A percentile compares a stretch with the other conserved stretches of the same genome.
Evolutionary conservation across 2,888 invertebrate genomes (phyloP).

Genomic region (Microctonus brassicae): DNA sequence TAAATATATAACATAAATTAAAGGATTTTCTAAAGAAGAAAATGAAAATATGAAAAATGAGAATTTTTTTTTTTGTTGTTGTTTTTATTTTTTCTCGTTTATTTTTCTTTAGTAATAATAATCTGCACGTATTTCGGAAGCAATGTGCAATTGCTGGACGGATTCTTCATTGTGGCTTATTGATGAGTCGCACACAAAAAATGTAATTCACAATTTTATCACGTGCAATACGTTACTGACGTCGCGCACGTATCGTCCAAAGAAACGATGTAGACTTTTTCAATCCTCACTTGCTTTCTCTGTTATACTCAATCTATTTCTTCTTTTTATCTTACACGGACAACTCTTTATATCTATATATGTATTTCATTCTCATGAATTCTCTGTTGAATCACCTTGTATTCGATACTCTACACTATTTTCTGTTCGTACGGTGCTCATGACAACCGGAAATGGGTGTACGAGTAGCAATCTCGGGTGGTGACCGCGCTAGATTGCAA

Average conservation of each 20-base stretch:
- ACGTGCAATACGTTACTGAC: constrained; percentile 42
- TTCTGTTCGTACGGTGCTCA: not conserved
- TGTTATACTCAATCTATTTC: constrained; percentile 14
- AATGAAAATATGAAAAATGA: too few species aligned
- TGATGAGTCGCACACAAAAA: constrained; percentile 2
- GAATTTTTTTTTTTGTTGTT: too few species aligned
- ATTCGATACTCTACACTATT: not conserved
- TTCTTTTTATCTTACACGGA: constrained; percentile 3
- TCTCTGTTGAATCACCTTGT: not conserved
- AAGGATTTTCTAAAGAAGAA: too few species aligned
- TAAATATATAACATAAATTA: too few species aligned
- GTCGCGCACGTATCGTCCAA: constrained; percentile 40
- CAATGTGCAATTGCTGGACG: not conserved
- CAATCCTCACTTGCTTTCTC: constrained; percentile 29
- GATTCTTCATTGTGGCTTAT: constrained; percentile 15
- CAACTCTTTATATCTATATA: constrained; percentile 9
- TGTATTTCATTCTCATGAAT: not conserved
- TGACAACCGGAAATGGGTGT: constrained; percentile 20
- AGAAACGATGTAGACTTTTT: constrained; percentile 15
- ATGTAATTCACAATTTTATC: constrained; percentile 42
- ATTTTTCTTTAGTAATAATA: not conserved
- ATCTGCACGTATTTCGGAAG: not conserved
- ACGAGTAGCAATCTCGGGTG: constrained; percentile 6
- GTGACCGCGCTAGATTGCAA: not conserved
- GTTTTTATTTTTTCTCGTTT: not conserved